Evolutionary conservation across 2,797 vertebrate species (phyloP).

Genomic region (Schizopygopsis malacanthus): DNA sequence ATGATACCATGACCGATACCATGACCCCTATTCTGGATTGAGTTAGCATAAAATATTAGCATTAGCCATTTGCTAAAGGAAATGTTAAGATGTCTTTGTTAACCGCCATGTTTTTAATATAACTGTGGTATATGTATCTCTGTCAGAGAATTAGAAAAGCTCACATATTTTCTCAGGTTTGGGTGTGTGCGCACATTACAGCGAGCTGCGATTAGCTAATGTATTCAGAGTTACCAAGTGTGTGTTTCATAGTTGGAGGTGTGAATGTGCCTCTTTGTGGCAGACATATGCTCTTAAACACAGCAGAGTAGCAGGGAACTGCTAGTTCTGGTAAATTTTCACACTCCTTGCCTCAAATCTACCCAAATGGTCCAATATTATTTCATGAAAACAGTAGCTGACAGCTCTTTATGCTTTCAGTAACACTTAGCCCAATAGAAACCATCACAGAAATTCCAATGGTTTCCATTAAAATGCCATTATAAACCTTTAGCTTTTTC

Average conservation of each 20-base stretch:
- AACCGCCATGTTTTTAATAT: neutral
- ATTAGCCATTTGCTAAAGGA: neutral
- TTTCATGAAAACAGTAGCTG: neutral
- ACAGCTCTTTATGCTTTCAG: neutral
- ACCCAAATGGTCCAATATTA: neutral
- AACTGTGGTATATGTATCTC: neutral
- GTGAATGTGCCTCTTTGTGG: conserved; percentile 38
- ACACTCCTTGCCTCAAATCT: conserved; percentile 25
- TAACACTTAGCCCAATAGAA: neutral
- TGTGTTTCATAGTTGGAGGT: conserved; percentile 35
- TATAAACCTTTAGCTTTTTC: too few relatives aligned
- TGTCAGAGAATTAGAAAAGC: neutral
- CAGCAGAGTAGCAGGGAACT: conserved; percentile 24
- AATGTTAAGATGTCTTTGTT: neutral
- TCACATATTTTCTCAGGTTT: neutral
- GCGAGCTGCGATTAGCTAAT: neutral
- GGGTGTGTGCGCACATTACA: neutral
- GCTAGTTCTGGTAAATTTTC: conserved; percentile 33
- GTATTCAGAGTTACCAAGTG: conserved; percentile 16
- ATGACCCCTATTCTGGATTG: neutral
- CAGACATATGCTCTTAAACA: conserved; percentile 50
- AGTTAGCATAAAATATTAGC: neutral
- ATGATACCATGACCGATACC: neutral
- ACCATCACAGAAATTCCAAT: too few relatives aligned
- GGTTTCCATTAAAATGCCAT: too few relatives aligned